Percentiles rank a stretch among this genome's conserved stretches.
phyloP scores from a whole-genome alignment of 2,888 invertebrate genomes.

The Dascillus cervinus region DNA sequence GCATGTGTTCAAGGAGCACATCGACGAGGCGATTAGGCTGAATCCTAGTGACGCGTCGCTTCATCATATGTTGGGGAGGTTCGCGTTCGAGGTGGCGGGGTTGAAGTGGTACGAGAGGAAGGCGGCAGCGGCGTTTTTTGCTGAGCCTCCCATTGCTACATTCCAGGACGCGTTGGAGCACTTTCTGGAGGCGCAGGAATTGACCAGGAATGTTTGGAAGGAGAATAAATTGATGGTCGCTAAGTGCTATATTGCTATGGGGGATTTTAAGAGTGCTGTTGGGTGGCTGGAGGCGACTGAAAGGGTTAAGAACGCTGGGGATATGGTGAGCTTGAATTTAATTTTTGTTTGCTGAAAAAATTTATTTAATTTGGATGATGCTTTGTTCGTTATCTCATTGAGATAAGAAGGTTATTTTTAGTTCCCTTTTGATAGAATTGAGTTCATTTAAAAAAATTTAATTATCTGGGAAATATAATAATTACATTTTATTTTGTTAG shows the following conservation, averaged over 20 bases:
- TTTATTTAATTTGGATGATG: constrained; percentile 1
- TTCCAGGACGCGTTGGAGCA: constrained; percentile 53
- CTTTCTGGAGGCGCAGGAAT: constrained; percentile 48
- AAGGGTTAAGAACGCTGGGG: constrained; percentile 15
- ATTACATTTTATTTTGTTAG: no score
- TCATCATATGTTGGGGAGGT: constrained; percentile 63
- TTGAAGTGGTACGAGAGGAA: constrained; percentile 51
- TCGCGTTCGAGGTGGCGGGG: constrained; percentile 53
- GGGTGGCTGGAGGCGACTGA: constrained; percentile 42
- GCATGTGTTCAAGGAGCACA: constrained; percentile 57
- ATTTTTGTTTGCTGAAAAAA: constrained; percentile 4
- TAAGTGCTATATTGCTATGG: constrained; percentile 48
- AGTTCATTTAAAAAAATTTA: no score
- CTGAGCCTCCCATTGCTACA: constrained; percentile 54
- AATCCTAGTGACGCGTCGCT: constrained; percentile 54
- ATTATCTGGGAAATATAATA: no score
- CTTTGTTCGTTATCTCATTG: neutral
- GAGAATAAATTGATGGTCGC: constrained; percentile 51
- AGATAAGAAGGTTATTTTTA: no score
- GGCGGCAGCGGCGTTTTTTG: constrained; percentile 56
- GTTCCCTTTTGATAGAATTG: no score
- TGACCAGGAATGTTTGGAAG: constrained; percentile 47
- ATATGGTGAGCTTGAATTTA: constrained; percentile 19
- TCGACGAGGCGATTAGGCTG: constrained; percentile 55
- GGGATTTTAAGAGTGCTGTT: constrained; percentile 45